Base-by-base conservation (phyloP, 2,113 vertebrate genomes). In the Apeltes quadracus region DNA sequence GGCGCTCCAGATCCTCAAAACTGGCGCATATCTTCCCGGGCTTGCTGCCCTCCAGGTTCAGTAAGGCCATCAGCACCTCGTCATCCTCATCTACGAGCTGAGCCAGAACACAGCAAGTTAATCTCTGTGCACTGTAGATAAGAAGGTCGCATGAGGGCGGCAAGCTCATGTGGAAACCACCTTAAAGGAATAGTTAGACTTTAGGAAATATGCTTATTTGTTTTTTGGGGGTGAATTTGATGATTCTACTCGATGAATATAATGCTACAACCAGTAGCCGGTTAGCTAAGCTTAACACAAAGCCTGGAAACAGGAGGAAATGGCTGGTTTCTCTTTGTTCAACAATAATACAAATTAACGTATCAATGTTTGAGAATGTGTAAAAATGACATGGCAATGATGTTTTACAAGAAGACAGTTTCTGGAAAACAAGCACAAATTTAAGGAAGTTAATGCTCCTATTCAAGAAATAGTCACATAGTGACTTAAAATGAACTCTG, bases 1-100 rank as follows among this genome's bases (percentile, higher is more conserved):
- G 93, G 14, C 89, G 91, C 55, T 93, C 91, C 80, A 94, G 72
- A 36, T 95, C 93, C 79, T 95, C 94, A 53, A 95, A 95, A 75
- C 94, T 95, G 77, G 88, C 90, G 13, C 91, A 90, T 36, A 95
- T 87, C 81, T 94, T 95, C 16, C 94, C 93, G 0, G 94, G 94
- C 46, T 88, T 67, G 46, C 67, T 90, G 51, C 90, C 88, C 58
- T 95, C 94, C 58, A 92, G 79, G 76, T 92, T 93, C 41, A 93
- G 78, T 78, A 91, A 75, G 48, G 92, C 91, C 78, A 93, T 89
- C 68, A 93, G 83, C 23, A 70, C 86, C 44, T 95, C 93, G 7
- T 93, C 92, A 12, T 94, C 93, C 8, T 94, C 93, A 23, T 94
- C 93, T 32, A 94, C 72, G 15, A 93, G 69, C 94, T 95, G 89